phyloP scores from a whole-genome alignment of 2,888 invertebrate genomes.

The Cosmorhoe ocellata region DNA sequence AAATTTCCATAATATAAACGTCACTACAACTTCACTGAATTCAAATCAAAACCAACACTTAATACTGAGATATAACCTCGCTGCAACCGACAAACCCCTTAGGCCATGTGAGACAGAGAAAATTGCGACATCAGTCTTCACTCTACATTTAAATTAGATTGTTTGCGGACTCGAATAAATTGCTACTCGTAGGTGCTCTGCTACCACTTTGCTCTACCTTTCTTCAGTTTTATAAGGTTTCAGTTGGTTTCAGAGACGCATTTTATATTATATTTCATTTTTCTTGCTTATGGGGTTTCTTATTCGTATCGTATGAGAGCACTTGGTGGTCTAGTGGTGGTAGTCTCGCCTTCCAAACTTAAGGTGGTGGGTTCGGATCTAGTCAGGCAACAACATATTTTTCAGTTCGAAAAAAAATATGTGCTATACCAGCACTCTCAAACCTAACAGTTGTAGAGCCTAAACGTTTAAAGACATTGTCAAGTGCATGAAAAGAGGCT shows the following conservation, averaged over 20 bases:
- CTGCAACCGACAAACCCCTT: slow-evolving; percentile 34
- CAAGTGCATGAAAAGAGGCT: too few species aligned
- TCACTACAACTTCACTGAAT: slow-evolving; percentile 5
- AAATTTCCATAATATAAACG: not conserved
- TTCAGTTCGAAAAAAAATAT: too few species aligned
- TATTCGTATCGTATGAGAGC: too few species aligned
- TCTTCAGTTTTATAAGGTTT: slow-evolving; percentile 19
- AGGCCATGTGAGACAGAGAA: slow-evolving; percentile 55
- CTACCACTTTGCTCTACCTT: slow-evolving; percentile 21
- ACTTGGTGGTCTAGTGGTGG: too few species aligned
- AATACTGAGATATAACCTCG: slow-evolving; percentile 19
- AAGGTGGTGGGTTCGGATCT: too few species aligned
- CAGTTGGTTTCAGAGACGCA: not conserved
- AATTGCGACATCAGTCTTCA: slow-evolving; percentile 62
- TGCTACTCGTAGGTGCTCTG: slow-evolving; percentile 45
- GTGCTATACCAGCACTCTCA: too few species aligned
- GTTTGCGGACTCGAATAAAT: slow-evolving; percentile 63
- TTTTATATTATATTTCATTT: slow-evolving; percentile 2
- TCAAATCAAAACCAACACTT: slow-evolving; percentile 17
- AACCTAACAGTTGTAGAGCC: too few species aligned
- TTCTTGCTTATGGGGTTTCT: not conserved
- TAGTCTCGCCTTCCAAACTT: too few species aligned
- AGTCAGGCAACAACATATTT: too few species aligned
- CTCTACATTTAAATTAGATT: slow-evolving; percentile 64
- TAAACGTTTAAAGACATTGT: too few species aligned